Percentiles rank a stretch among this genome's conserved stretches.
Conservation (phyloP, 2,888 invertebrate species). For the Parelbella ahira region DNA sequence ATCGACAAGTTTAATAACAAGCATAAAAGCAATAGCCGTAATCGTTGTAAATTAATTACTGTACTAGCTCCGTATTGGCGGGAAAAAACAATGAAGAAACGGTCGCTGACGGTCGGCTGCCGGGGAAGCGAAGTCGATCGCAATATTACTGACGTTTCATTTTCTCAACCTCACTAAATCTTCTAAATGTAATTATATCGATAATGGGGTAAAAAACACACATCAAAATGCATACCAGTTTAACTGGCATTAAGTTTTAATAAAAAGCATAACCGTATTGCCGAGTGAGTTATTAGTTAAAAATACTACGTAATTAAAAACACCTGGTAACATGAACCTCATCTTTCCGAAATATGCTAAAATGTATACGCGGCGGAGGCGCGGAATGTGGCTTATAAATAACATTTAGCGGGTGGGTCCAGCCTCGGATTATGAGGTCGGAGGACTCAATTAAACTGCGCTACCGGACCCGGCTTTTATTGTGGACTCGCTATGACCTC, state of each 20-base stretch:
- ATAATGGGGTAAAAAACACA: no score
- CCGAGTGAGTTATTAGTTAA: no score
- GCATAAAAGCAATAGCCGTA: slow-evolving; percentile 67
- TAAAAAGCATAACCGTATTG: no score
- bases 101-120: no score
- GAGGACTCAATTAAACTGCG: slow-evolving; percentile 78
- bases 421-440: slow-evolving; percentile 75
- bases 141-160: no score
- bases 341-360: slow-evolving; percentile 49
- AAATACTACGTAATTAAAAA: no score
- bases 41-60: slow-evolving; percentile 71
- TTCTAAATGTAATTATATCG: no score
- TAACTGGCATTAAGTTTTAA: no score
- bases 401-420: slow-evolving; percentile 73
- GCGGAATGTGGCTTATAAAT: slow-evolving; percentile 71
- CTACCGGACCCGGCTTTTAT: slow-evolving; percentile 74
- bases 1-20: slow-evolving; percentile 77
- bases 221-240: no score
- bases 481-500: slow-evolving; percentile 74
- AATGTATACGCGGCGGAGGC: slow-evolving; percentile 53
- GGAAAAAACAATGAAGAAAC: slow-evolving; percentile 63
- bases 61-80: slow-evolving; percentile 28
- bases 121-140: no score
- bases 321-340: slow-evolving; percentile 9
- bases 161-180: no score